Percentiles rank a stretch among this genome's conserved stretches.
Conservation (phyloP, 2,797 vertebrate genomes). For the Sibirionetta formosa region DNA sequence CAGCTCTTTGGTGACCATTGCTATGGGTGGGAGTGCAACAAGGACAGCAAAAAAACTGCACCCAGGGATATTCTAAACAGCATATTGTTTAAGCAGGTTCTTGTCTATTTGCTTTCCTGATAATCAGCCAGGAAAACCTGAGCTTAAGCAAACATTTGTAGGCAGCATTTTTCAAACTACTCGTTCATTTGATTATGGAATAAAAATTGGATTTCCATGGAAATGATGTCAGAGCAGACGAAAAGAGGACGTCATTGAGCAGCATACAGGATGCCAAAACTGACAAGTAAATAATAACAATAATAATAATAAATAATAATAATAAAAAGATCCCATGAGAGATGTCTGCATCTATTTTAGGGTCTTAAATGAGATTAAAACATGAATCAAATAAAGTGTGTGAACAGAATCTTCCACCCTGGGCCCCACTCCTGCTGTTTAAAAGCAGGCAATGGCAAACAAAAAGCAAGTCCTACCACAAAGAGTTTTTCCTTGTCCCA, state of each 20-base stretch:
- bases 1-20: background rate
- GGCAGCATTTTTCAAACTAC: background rate
- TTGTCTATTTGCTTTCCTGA: background rate
- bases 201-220: background rate
- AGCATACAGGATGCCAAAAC: fast-evolving
- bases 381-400: fast-evolving
- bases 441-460: background rate
- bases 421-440: background rate
- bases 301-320: too few species aligned
- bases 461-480: background rate
- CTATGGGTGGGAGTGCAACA: background rate
- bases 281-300: background rate
- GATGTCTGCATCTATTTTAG: background rate
- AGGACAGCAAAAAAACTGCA: background rate
- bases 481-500: background rate
- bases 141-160: background rate
- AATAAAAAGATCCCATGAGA: background rate
- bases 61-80: background rate
- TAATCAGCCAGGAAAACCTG: background rate
- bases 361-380: background rate
- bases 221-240: background rate
- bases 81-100: background rate
- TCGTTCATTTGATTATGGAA: background rate
- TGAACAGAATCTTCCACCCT: background rate
- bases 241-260: background rate